Evolutionary conservation across 2,113 vertebrate genomes (phyloP).

Genomic region (Calcarius ornatus): DNA sequence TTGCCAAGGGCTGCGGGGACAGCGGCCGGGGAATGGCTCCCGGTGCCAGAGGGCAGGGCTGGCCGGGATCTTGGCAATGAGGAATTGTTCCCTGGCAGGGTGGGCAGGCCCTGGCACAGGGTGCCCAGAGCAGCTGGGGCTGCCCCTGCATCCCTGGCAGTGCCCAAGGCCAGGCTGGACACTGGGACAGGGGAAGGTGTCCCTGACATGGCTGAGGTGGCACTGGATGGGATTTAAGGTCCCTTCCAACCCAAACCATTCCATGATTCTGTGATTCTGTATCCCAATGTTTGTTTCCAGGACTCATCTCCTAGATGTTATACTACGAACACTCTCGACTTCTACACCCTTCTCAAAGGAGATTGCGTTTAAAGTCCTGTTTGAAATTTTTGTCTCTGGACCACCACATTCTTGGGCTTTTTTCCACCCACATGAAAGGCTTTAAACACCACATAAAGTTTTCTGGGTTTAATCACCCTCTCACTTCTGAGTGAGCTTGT

Average conservation of each 20-base stretch:
- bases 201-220: neutral
- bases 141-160: neutral
- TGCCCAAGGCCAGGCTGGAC: neutral
- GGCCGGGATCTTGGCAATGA: no score
- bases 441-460: neutral
- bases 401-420: neutral
- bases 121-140: neutral
- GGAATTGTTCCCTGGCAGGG: no score
- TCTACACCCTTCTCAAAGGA: neutral
- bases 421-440: neutral
- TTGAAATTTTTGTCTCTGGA: neutral
- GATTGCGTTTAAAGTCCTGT: neutral
- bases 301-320: neutral
- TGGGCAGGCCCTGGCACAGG: no score
- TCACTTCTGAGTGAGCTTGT: neutral
- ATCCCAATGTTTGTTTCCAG: neutral
- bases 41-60: no score
- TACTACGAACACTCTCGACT: neutral
- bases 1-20: no score
- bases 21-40: no score
- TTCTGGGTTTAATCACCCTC: neutral
- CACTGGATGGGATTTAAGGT: rapidly evolving
- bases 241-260: rapidly evolving
- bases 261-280: no score
- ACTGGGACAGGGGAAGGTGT: rapidly evolving